phyloP scores from a whole-genome alignment of 2,797 vertebrate genomes.

The Alexandromys oeconomus region DNA sequence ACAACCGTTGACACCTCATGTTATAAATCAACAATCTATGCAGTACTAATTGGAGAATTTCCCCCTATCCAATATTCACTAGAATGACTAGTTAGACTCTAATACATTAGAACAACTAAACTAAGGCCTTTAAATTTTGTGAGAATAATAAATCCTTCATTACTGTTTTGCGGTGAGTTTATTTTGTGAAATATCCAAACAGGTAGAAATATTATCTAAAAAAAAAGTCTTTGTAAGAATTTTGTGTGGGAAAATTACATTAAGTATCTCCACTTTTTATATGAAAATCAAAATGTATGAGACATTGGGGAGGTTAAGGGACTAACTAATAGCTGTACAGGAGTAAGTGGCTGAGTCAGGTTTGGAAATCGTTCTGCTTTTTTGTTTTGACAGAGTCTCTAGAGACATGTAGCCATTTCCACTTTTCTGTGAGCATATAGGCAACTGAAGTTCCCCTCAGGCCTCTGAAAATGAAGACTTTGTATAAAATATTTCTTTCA shows the following conservation, averaged over 20 bases:
- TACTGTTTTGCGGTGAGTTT: constrained; percentile 47
- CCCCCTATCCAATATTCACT: neutral
- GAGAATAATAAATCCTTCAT: neutral
- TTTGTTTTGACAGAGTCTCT: neutral
- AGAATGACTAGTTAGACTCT: neutral
- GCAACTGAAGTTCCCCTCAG: neutral
- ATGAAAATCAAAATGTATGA: constrained; percentile 19
- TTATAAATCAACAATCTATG: neutral
- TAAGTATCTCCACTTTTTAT: constrained; percentile 1
- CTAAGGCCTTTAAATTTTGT: constrained; percentile 8
- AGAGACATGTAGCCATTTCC: neutral
- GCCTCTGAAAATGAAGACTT: constrained; percentile 21
- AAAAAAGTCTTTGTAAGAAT: neutral
- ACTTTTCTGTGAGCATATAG: neutral
- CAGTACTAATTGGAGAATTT: neutral
- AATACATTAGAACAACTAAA: constrained; percentile 28
- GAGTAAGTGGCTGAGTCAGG: neutral
- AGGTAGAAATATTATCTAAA: constrained; percentile 11
- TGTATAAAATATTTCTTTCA: neutral
- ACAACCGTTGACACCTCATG: constrained; percentile 25
- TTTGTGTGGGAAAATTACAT: neutral
- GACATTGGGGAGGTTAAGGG: neutral
- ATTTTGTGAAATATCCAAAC: constrained; percentile 16
- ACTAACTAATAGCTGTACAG: neutral
- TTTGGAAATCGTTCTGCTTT: neutral